These are phyloP conservation scores for Listronotus bonariensis DNA, from an alignment of 1,140 invertebrate genomes.

Conservation along the genomic window DNA sequence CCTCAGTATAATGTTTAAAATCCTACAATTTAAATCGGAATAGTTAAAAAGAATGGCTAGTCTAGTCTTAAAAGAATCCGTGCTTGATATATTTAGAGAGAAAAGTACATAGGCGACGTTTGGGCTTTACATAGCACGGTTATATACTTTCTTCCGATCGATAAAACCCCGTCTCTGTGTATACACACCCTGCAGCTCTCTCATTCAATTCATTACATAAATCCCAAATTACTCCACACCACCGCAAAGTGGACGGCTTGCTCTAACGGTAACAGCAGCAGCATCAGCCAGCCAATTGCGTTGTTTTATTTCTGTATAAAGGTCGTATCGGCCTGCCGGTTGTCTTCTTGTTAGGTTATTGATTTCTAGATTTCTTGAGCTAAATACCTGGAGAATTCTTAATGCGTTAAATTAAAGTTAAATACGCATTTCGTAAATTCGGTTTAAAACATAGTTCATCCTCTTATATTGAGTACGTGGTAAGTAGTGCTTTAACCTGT, in stretches of 20 bases:
- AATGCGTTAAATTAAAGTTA: too few species aligned
- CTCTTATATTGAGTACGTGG: too few species aligned
- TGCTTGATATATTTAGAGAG: constrained; percentile 32
- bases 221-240: constrained; percentile 40
- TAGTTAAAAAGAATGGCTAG: background rate
- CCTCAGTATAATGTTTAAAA: too few species aligned
- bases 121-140: constrained; percentile 31
- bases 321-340: constrained; percentile 27
- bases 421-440: too few species aligned
- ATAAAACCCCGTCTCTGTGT: constrained; percentile 32
- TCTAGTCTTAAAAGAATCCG: constrained; percentile 10
- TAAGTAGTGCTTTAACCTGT: too few species aligned
- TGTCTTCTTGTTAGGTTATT: constrained; percentile 31
- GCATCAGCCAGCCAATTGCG: constrained; percentile 32
- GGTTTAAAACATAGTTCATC: too few species aligned
- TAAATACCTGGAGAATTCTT: too few species aligned
- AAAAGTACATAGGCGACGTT: constrained; percentile 38
- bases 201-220: constrained; percentile 41
- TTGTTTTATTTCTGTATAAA: constrained; percentile 35
- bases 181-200: constrained; percentile 39
- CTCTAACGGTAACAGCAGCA: constrained; percentile 24
- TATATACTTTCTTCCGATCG: constrained; percentile 30
- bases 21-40: background rate
- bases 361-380: constrained; percentile 13
- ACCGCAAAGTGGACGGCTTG: constrained; percentile 37